Evolutionary conservation across 2,113 vertebrate genomes (phyloP).

Genomic region (Cisticola juncidis): DNA sequence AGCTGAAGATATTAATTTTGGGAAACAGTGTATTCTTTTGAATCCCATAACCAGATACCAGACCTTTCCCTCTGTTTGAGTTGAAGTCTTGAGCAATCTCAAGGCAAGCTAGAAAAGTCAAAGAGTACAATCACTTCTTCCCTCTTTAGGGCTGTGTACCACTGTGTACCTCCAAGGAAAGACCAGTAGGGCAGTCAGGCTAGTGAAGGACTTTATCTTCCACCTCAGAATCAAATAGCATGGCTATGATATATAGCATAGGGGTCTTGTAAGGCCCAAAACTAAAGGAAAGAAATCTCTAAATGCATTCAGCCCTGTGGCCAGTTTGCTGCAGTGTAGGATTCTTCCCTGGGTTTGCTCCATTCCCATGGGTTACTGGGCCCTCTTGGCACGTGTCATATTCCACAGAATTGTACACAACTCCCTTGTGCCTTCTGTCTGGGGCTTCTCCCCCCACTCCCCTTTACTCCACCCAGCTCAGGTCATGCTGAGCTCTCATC

Average conservation of each 20-base stretch:
- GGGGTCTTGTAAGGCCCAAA: neutral
- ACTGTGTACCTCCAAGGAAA: neutral
- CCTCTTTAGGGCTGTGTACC: accelerated
- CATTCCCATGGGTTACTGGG: neutral
- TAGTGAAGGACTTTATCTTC: neutral
- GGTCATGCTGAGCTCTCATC: neutral
- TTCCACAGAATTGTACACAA: neutral
- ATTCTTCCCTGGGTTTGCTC: neutral
- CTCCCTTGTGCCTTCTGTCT: neutral
- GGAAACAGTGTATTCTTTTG: neutral
- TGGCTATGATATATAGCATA: neutral
- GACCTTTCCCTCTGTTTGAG: neutral
- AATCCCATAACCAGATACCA: neutral
- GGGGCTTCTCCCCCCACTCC: neutral
- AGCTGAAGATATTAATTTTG: neutral
- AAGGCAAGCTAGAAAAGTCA: neutral
- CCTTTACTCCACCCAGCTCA: accelerated
- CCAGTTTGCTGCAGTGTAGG: neutral
- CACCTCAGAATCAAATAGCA: neutral
- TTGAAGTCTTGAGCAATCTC: neutral
- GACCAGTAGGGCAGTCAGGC: neutral
- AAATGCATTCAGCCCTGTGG: neutral
- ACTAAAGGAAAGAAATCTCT: neutral
- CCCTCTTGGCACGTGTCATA: neutral
- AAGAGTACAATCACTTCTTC: neutral